Percentiles rank a stretch among this genome's conserved stretches.
phyloP scores from a whole-genome alignment of 2,888 invertebrate genomes.

The Melanostoma scalare region DNA sequence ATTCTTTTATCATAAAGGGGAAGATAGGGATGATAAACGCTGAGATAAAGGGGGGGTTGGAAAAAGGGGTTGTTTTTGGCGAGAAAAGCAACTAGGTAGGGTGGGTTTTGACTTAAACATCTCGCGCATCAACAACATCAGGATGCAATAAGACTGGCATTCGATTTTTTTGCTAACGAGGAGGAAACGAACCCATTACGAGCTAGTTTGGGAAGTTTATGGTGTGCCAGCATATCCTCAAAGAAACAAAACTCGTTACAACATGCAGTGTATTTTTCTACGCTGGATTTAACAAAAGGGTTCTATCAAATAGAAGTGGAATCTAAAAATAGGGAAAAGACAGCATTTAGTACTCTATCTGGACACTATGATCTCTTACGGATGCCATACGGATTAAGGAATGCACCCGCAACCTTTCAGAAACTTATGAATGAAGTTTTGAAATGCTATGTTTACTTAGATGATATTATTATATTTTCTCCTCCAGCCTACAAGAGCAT shows the following conservation, averaged over 20 bases:
- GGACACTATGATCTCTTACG: neutral
- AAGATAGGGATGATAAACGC: too few relatives aligned
- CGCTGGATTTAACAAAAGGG: neutral
- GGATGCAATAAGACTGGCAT: too few relatives aligned
- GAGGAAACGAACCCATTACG: too few relatives aligned
- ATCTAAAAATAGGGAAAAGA: neutral
- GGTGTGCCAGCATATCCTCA: neutral
- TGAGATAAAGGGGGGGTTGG: too few relatives aligned
- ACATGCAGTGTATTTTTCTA: neutral
- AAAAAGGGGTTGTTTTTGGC: too few relatives aligned
- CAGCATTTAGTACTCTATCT: neutral
- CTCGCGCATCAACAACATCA: too few relatives aligned
- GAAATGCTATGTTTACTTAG: slow-evolving; percentile 1
- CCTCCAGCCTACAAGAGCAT: neutral
- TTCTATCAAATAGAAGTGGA: neutral
- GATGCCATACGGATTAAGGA: neutral
- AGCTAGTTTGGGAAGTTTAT: too few relatives aligned
- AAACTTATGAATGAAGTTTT: slow-evolving; percentile 2
- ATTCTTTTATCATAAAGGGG: too few relatives aligned
- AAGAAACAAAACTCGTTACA: neutral
- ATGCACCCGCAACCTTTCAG: neutral
- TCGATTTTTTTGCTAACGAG: too few relatives aligned
- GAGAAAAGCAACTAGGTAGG: neutral
- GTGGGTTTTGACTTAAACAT: neutral
- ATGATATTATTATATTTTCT: neutral